These are phyloP conservation scores for Eublepharis macularius DNA, from an alignment of 2,113 vertebrate genomes.

Conservation along the genomic window DNA sequence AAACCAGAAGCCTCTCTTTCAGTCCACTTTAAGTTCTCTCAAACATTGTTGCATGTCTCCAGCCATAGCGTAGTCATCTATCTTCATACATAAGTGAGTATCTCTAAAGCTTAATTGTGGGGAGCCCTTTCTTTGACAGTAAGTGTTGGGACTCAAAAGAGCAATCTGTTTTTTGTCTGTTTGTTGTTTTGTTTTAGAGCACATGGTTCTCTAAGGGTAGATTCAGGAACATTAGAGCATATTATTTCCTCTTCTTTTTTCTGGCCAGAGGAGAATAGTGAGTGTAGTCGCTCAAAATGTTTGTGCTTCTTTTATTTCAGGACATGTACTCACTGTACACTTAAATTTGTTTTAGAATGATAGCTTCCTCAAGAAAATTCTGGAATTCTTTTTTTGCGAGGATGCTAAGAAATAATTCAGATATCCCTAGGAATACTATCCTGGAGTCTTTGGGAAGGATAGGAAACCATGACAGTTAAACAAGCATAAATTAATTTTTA, in stretches of 20 bases:
- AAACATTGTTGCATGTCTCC: neutral
- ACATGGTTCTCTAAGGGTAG: neutral
- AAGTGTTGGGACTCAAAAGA: neutral
- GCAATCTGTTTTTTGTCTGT: neutral
- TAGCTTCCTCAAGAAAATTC: neutral
- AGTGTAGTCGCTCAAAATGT: neutral
- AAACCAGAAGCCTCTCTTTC: neutral
- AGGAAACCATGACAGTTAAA: neutral
- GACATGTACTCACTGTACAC: neutral
- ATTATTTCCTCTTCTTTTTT: neutral
- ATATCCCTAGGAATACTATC: neutral
- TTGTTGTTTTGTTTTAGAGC: neutral
- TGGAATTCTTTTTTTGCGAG: neutral
- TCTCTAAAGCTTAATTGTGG: neutral
- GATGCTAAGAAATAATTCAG: neutral
- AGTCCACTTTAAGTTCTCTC: neutral
- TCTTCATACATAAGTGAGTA: neutral
- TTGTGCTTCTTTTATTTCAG: neutral
- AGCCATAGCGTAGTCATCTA: neutral
- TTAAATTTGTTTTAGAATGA: neutral
- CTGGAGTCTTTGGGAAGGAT: neutral
- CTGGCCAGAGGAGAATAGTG: neutral
- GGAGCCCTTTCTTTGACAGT: neutral
- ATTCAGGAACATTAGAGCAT: neutral
- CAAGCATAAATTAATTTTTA: neutral